These are phyloP conservation scores for Artemia franciscana DNA, from an alignment of 1,140 invertebrate genomes.

Conservation along the genomic window DNA sequence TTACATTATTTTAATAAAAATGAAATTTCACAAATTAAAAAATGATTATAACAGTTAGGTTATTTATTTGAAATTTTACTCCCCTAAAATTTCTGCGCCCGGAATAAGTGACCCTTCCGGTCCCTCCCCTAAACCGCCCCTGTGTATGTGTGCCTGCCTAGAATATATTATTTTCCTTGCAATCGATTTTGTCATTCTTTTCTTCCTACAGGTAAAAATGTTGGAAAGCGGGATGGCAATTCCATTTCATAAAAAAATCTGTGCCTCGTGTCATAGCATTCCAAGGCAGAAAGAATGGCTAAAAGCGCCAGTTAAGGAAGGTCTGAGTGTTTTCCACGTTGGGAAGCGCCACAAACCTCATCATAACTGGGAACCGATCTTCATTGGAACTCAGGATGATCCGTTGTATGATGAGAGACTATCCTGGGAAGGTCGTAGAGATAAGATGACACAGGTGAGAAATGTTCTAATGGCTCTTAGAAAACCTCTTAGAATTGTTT, in stretches of 20 bases:
- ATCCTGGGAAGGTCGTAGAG: conserved; percentile 55
- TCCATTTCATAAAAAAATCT: conserved; percentile 73
- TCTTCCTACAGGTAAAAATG: conserved; percentile 33
- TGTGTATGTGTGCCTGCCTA: no score
- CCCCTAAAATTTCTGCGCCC: no score
- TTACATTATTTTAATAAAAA: no score
- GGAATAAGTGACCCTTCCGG: no score
- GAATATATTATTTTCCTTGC: no score
- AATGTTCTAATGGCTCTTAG: no score
- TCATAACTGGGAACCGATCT: conserved; percentile 68
- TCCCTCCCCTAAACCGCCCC: no score
- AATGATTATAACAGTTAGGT: no score
- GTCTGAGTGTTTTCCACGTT: conserved; percentile 53
- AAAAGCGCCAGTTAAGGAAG: conserved; percentile 32
- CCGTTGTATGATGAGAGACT: conserved; percentile 53
- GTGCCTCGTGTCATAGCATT: conserved; percentile 63
- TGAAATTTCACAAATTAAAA: no score
- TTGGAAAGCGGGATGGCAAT: conserved; percentile 48
- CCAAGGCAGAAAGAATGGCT: conserved; percentile 64
- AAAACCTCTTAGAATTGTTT: no score
- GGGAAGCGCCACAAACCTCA: conserved; percentile 53
- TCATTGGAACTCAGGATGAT: conserved; percentile 49
- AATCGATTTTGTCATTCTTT: conserved; percentile 2
- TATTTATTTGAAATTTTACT: no score
- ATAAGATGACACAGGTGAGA: conserved; percentile 76